Base-by-base conservation (phyloP, 1,140 invertebrate species). In the Brachionus calyciflorus region DNA sequence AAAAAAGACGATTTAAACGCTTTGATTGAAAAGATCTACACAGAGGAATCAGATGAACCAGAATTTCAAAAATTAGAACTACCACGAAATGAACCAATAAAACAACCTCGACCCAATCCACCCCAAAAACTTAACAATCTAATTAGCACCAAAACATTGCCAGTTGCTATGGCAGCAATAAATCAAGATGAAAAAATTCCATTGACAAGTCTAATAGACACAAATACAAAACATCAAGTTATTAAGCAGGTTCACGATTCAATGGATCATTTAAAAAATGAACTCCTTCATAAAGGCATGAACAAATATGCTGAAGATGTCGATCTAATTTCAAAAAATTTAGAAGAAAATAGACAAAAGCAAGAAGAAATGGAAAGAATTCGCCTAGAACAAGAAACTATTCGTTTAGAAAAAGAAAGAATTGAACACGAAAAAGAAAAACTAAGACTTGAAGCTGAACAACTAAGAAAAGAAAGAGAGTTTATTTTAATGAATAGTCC, bases 351-450 rank as follows among this genome's bases (percentile, higher is more conserved):
- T 9, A 48, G 17, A 28, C 28, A 30, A 73, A 73, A 73, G 40
- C 69, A 73, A 14, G 46, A 73, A 6, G 44, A 49, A 12, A 19
- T 73, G 7, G 68, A 73, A 46, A 17, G 37, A 53, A 49, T 73
- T 51, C 10, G 49, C 28, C 21, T 33, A 10, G 69, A 73, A 51
- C 69, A 73, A 40, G 69, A 73, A 28, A 73, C 37, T 2, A 73
- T 73, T 28, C 37, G 37, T 19, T 24, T 51, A 17, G 69, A 73
- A 51, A 49, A 83, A 81, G 40, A 83, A 4, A 82, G 82, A 30
- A 78, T 79, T 40, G 80, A 82, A 41, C 78, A 80, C 4, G 84
- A 86, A 55, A 84, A 87, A 33, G 86, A 87, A 14, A 81, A 82
- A 53, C 40, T 80, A 48, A 40, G 81, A 75, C 69, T 78, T 41